phyloP scores from a whole-genome alignment of 2,113 vertebrate species.

The Platysteira castanea region DNA sequence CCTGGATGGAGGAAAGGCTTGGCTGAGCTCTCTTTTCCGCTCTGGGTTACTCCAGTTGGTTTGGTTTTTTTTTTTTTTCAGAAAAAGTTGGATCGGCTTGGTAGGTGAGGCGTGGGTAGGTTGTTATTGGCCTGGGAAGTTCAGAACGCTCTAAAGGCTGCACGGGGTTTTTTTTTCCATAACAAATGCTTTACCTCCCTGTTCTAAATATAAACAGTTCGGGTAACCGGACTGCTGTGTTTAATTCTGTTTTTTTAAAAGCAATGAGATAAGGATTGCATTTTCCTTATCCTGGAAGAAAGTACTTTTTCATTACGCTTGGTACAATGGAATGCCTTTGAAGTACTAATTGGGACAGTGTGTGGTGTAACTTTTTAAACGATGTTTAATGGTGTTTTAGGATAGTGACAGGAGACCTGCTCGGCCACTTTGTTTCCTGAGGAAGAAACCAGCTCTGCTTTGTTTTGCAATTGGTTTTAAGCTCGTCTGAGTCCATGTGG shows the following conservation, averaged over 20 bases:
- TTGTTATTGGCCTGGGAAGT: not conserved
- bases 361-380: constrained; percentile 33
- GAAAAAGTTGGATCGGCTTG: not conserved
- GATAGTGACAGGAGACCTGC: constrained; percentile 46
- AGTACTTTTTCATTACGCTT: not conserved
- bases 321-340: constrained; percentile 35
- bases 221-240: not conserved
- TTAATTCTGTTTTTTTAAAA: not conserved
- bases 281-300: not conserved
- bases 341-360: constrained; percentile 22
- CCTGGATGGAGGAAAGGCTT: not conserved
- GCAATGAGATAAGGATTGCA: not conserved
- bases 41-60: not conserved
- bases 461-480: constrained; percentile 65
- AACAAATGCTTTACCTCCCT: not conserved
- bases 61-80: not conserved
- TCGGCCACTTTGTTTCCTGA: constrained; percentile 72
- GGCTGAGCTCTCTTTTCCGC: not conserved
- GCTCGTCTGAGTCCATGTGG: constrained; percentile 53
- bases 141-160: not conserved
- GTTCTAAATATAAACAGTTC: not conserved
- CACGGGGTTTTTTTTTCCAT: not conserved
- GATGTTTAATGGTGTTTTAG: constrained; percentile 37
- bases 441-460: constrained; percentile 73
- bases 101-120: not conserved